Conservation (phyloP, 1,140 invertebrate genomes). For the Helicoverpa zea region DNA sequence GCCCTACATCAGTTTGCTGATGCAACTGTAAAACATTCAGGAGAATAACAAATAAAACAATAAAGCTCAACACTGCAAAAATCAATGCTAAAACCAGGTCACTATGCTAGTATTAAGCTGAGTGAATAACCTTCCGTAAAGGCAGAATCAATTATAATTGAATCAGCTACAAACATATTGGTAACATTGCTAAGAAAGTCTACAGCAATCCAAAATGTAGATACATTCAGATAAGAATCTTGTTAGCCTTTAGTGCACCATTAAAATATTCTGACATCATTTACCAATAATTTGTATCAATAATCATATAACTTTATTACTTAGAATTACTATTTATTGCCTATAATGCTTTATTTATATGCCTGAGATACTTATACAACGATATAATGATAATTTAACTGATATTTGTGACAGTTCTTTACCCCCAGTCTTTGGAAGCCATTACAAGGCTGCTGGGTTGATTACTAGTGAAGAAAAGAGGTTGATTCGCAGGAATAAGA, state of each 20-base stretch:
- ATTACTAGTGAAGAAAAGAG: conserved; percentile 2
- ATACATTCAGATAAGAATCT: neutral
- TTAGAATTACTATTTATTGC: neutral
- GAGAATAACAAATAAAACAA: neutral
- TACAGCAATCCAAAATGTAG: neutral
- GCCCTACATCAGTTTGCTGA: too few species aligned
- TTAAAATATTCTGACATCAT: too few species aligned
- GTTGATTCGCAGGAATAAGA: conserved; percentile 15
- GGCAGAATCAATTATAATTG: too few species aligned
- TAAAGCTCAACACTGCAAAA: neutral
- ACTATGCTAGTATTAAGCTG: neutral
- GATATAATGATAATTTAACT: neutral
- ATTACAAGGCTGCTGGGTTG: neutral
- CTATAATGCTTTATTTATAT: conserved; percentile 14
- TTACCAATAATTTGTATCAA: neutral
- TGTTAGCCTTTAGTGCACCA: neutral
- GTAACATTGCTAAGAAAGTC: neutral
- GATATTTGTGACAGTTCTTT: neutral
- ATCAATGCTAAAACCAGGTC: conserved; percentile 23
- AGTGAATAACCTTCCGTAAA: neutral
- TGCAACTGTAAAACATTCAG: neutral
- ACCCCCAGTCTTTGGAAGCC: neutral
- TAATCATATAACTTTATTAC: neutral
- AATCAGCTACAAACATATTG: too few species aligned
- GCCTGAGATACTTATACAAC: neutral